Conservation (phyloP, 2,797 vertebrate genomes). For the Aplochiton taeniatus region DNA sequence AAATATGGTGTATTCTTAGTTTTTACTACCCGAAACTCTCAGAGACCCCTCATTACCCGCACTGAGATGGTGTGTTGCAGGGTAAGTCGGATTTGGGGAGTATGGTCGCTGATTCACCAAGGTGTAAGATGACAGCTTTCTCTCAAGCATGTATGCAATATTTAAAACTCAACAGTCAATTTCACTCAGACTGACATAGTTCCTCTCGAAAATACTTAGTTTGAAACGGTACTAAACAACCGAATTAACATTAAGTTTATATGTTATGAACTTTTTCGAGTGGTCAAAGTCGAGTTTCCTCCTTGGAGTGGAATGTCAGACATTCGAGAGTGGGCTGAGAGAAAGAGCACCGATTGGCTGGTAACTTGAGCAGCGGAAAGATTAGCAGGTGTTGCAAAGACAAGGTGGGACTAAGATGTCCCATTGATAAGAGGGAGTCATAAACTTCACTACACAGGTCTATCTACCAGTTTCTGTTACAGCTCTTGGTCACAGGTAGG, state of each 20-base stretch:
- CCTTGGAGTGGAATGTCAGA: constrained; percentile 11
- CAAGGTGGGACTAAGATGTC: constrained; percentile 28
- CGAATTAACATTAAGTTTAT: neutral
- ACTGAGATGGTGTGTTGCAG: neutral
- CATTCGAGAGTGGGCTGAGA: constrained; percentile 18
- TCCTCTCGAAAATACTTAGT: too few relatives aligned
- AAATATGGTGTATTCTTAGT: too few relatives aligned
- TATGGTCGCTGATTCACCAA: neutral
- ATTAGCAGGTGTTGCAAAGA: constrained; percentile 15
- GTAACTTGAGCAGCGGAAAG: too few relatives aligned
- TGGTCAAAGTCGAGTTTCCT: constrained; percentile 39
- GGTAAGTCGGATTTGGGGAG: constrained; percentile 2
- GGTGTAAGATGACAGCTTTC: neutral
- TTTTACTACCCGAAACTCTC: too few relatives aligned
- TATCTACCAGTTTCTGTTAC: constrained; percentile 16
- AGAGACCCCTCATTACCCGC: neutral
- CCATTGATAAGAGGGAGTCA: constrained; percentile 22
- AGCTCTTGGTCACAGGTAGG: constrained; percentile 43
- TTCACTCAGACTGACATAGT: too few relatives aligned
- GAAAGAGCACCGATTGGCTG: neutral
- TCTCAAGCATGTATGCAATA: neutral
- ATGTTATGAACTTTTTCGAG: neutral
- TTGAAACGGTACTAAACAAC: too few relatives aligned
- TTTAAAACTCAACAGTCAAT: too few relatives aligned
- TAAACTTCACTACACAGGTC: constrained; percentile 1